Conservation (phyloP, 1,140 invertebrate species). For the Penaeus vannamei region DNA sequence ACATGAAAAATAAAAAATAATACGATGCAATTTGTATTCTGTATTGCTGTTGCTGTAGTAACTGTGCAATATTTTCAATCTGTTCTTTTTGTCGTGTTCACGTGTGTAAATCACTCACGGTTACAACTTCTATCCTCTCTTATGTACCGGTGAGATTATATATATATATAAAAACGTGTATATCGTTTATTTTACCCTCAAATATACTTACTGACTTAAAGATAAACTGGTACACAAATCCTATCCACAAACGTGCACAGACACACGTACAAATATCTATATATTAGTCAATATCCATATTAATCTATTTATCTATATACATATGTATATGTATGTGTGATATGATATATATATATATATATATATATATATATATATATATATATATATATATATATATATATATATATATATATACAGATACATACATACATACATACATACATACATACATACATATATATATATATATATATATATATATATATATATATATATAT, state of each 20-base stretch:
- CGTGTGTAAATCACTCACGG: neutral
- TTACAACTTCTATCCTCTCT: neutral
- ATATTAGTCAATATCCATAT: too few species aligned
- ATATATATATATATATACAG: constrained; percentile 25
- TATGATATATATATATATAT: too few species aligned
- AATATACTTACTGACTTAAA: neutral
- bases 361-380: too few species aligned
- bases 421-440: neutral
- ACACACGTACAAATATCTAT: too few species aligned
- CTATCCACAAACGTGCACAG: neutral
- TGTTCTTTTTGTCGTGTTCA: neutral
- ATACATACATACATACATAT: neutral
- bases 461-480: neutral
- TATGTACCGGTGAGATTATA: neutral
- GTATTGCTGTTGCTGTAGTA: too few species aligned
- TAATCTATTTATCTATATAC: too few species aligned
- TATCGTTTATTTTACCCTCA: neutral
- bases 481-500: constrained; percentile 6
- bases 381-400: neutral
- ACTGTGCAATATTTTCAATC: too few species aligned
- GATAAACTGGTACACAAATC: neutral
- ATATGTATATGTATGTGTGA: too few species aligned
- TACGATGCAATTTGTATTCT: too few species aligned
- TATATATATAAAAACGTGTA: neutral
- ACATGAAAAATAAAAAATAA: too few species aligned